Evolutionary conservation across 2,797 vertebrate genomes (phyloP), one percentile per base, ranked within the genome.

Genomic region (Xyrichtys novacula): DNA sequence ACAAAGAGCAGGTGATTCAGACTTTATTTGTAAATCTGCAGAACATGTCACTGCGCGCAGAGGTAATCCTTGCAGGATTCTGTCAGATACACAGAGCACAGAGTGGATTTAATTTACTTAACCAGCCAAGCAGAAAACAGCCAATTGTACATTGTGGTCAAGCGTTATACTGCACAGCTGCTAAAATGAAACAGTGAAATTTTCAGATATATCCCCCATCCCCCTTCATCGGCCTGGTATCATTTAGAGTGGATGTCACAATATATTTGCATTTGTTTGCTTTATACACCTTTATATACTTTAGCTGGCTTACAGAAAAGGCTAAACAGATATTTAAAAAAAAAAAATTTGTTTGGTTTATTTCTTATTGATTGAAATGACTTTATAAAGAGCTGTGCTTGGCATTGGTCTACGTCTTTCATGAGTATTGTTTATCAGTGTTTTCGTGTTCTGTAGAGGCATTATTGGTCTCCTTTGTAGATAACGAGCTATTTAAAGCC

Each of bases 81-180:
- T 36, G 31, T 50, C 46, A 22, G 40, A 73, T 47, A 47, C 38
- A 66, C 57, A n/a, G 10, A 58, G 29, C 42, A 64, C 57, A 28
- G 10, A 61, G 29, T 65, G 12, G 9, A 73, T 34, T 44, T 73
- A 43, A 76, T 81, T 77, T 62, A 67, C 23, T 52, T 19, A 50
- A 43, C 56, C 54, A 46, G 22, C 34, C 48, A 20, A 65, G 68
- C 58, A 66, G 68, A 75, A 78, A 76, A 47, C 31, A 43, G 40
- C 20, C 36, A 36, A 16, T 64, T 66, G 42, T 61, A 29, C 29
- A 5, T 31, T 15, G 9, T 29, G 20, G 32, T 40, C 25, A 62
- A 34, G 16, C 46, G 47, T 16, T 28, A 36, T 39, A 63, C 23
- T n/a, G 17, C 19, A 50, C 14, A 32, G 16, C 43, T 46, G 54